phyloP scores from a whole-genome alignment of 2,888 invertebrate species.

The Philereme transversata region DNA sequence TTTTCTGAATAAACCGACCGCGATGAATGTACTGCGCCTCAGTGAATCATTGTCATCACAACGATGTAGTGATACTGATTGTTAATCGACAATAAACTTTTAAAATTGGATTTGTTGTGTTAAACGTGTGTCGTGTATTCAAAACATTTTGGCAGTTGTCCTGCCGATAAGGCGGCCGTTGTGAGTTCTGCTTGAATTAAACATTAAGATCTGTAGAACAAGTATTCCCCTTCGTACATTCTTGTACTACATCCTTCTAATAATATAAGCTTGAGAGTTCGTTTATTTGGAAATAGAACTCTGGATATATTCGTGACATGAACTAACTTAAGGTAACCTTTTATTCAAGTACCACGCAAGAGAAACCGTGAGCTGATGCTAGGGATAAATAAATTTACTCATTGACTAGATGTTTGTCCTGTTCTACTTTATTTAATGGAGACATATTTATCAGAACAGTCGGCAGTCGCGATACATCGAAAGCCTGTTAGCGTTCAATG shows the following conservation, averaged over 20 bases:
- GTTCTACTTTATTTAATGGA: slow-evolving; percentile 37
- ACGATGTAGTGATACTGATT: slow-evolving; percentile 60
- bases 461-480: slow-evolving; percentile 35
- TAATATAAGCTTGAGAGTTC: no score
- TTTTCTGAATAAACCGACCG: slow-evolving; percentile 54
- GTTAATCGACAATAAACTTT: slow-evolving; percentile 43
- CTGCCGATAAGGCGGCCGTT: slow-evolving; percentile 13
- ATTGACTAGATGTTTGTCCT: slow-evolving; percentile 27
- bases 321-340: no score
- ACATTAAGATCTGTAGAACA: slow-evolving; percentile 23
- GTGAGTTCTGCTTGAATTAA: slow-evolving; percentile 26
- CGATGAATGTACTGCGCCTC: slow-evolving; percentile 53
- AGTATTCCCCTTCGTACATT: neutral
- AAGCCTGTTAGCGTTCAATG: slow-evolving; percentile 41
- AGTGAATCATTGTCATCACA: slow-evolving; percentile 62
- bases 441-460: slow-evolving; percentile 37
- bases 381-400: slow-evolving; percentile 7
- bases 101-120: slow-evolving; percentile 31
- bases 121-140: slow-evolving; percentile 31
- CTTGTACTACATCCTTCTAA: no score
- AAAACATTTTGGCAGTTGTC: slow-evolving; percentile 33
- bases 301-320: no score
- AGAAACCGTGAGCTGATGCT: slow-evolving; percentile 11
- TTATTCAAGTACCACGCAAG: neutral
- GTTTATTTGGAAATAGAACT: no score